Evolutionary conservation across 1,140 invertebrate species (phyloP).

Genomic region (Diabrotica virgifera): DNA sequence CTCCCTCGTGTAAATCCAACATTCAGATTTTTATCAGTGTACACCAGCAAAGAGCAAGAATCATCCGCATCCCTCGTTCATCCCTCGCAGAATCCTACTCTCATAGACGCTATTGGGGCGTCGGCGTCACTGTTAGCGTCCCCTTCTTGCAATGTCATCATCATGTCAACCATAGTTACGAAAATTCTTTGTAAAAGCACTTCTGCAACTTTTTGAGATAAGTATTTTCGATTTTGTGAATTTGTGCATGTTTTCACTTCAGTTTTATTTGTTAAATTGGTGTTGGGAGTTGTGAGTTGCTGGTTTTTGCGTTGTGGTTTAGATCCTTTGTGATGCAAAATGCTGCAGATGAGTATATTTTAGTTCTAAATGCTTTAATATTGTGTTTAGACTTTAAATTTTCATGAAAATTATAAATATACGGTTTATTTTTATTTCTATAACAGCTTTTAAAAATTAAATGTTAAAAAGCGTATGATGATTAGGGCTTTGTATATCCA

Average conservation of each 20-base stretch:
- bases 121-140: constrained; percentile 36
- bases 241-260: constrained; percentile 10
- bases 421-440: too few species aligned
- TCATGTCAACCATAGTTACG: constrained; percentile 32
- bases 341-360: too few species aligned
- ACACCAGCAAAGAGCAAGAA: constrained; percentile 30
- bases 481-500: too few species aligned
- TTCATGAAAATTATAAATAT: too few species aligned
- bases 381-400: too few species aligned
- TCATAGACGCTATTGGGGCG: constrained; percentile 40
- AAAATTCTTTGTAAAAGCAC: constrained; percentile 33
- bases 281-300: constrained; percentile 6
- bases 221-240: constrained; percentile 22
- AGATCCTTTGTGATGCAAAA: too few species aligned
- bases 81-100: constrained; percentile 22
- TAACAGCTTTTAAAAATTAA: too few species aligned
- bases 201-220: constrained; percentile 26
- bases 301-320: constrained; percentile 3
- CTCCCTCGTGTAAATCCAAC: constrained; percentile 6
- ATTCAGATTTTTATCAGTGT: background rate
- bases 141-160: constrained; percentile 33
- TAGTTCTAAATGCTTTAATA: too few species aligned
- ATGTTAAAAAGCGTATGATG: too few species aligned
- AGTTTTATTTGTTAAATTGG: background rate
- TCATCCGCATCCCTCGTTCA: constrained; percentile 20